phyloP scores from a whole-genome alignment of 2,797 vertebrate genomes.

The Anableps anableps region DNA sequence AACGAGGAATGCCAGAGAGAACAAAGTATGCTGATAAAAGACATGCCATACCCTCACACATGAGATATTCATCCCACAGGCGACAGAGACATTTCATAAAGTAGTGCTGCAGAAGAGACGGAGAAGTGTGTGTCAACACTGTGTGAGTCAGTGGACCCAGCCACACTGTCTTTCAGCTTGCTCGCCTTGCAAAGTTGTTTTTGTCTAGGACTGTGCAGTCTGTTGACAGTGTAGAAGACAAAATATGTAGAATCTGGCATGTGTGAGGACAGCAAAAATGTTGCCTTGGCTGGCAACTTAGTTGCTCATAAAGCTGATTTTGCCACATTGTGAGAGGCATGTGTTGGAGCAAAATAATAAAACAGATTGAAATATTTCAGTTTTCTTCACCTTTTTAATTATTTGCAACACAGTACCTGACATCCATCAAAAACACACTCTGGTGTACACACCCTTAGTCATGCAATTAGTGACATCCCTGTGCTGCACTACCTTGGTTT shows the following conservation, averaged over 20 bases:
- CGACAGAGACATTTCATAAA: constrained; percentile 54
- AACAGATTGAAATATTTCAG: constrained; percentile 1
- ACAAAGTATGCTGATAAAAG: constrained; percentile 68
- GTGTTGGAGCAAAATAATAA: constrained; percentile 3
- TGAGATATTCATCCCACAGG: constrained; percentile 51
- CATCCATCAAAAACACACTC: constrained; percentile 27
- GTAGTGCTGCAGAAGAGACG: constrained; percentile 41
- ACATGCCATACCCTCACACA: constrained; percentile 48
- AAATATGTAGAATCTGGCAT: constrained; percentile 34
- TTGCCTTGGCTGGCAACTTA: neutral
- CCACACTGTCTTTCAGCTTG: constrained; percentile 23
- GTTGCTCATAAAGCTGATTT: neutral
- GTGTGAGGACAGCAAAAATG: constrained; percentile 11
- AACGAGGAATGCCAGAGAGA: constrained; percentile 56
- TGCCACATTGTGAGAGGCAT: neutral
- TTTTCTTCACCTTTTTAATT: constrained; percentile 17
- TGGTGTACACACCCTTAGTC: constrained; percentile 18
- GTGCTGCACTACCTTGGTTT: constrained; percentile 57
- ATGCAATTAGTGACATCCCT: constrained; percentile 64
- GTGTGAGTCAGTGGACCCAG: constrained; percentile 28
- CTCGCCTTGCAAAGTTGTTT: constrained; percentile 30
- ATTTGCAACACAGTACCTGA: constrained; percentile 12
- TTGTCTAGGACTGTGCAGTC: constrained; percentile 23
- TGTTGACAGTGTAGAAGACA: constrained; percentile 20
- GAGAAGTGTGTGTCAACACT: constrained; percentile 43